Evolutionary conservation across 2,113 vertebrate species (phyloP).

Genomic region (Barnardius zonarius): DNA sequence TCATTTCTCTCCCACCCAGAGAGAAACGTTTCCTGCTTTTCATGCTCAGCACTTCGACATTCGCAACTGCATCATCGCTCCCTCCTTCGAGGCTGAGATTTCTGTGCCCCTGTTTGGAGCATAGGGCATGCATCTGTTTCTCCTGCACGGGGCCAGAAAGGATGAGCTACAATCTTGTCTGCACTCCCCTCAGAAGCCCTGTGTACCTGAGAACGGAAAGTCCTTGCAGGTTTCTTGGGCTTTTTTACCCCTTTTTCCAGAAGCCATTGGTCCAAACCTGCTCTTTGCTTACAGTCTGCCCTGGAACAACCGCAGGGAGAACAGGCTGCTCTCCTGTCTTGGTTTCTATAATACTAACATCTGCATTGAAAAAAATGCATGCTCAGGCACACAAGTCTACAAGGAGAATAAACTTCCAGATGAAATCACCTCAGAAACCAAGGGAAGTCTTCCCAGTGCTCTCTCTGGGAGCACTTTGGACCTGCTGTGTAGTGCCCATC

Average conservation of each 20-base stretch:
- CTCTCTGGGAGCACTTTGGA: not conserved
- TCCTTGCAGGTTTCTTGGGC: not conserved
- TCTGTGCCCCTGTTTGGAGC: not conserved
- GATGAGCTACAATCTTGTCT: not conserved
- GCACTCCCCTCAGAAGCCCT: not conserved
- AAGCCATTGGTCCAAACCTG: not conserved
- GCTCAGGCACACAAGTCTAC: not conserved
- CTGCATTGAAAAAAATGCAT: not conserved
- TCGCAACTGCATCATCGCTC: not conserved
- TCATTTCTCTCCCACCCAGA: not conserved
- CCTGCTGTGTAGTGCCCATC: not conserved
- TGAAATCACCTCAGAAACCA: not conserved
- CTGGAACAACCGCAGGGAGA: not conserved
- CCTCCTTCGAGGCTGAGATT: not conserved
- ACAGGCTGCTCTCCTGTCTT: not conserved
- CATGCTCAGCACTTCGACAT: not conserved
- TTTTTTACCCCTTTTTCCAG: not conserved
- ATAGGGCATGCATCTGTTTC: not conserved
- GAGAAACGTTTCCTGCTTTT: not conserved
- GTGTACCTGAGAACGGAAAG: not conserved
- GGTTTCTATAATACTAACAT: not conserved
- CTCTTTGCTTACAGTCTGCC: not conserved
- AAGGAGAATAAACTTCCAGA: not conserved
- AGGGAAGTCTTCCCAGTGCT: not conserved
- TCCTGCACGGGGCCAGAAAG: not conserved